A percentile compares a stretch with the other conserved stretches of the same genome.
phyloP scores from a whole-genome alignment of 2,888 invertebrate species.

The Crocallis elinguaria region DNA sequence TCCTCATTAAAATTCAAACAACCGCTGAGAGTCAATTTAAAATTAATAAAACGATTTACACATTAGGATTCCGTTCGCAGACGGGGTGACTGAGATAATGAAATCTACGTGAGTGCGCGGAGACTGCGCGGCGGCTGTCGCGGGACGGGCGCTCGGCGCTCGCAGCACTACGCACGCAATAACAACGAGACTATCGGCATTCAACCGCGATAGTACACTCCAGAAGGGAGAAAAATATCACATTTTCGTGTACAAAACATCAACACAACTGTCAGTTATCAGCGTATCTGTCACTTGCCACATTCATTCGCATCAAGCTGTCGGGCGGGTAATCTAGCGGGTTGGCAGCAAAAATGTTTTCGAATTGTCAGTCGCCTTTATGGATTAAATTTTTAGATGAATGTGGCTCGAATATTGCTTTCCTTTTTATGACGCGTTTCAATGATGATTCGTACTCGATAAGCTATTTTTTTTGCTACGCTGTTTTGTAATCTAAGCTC shows the following conservation, averaged over 20 bases:
- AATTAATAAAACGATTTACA: slow-evolving; percentile 19
- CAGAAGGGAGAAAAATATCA: background rate
- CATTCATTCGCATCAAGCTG: slow-evolving; percentile 19
- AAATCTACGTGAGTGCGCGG: slow-evolving; percentile 14
- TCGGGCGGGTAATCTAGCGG: background rate
- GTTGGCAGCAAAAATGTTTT: background rate
- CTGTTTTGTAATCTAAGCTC: too few species aligned
- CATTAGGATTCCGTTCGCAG: slow-evolving; percentile 21
- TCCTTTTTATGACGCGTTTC: background rate
- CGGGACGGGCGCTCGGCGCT: background rate
- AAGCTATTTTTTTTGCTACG: too few species aligned
- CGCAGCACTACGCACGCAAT: background rate
- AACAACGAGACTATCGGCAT: background rate
- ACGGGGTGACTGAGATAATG: slow-evolving; percentile 19
- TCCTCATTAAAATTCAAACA: slow-evolving; percentile 30
- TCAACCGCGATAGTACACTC: too few species aligned
- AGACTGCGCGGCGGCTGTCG: slow-evolving; percentile 11
- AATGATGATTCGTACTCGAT: too few species aligned
- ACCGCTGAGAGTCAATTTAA: slow-evolving; percentile 14
- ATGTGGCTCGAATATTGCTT: background rate
- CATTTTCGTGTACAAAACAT: background rate
- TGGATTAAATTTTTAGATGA: slow-evolving; percentile 18
- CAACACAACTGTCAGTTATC: slow-evolving; percentile 10
- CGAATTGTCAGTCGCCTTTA: too few species aligned
- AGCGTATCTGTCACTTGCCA: slow-evolving; percentile 2